Conservation (phyloP, 2,797 vertebrate genomes). For the Heteromormyrus szaboi region DNA sequence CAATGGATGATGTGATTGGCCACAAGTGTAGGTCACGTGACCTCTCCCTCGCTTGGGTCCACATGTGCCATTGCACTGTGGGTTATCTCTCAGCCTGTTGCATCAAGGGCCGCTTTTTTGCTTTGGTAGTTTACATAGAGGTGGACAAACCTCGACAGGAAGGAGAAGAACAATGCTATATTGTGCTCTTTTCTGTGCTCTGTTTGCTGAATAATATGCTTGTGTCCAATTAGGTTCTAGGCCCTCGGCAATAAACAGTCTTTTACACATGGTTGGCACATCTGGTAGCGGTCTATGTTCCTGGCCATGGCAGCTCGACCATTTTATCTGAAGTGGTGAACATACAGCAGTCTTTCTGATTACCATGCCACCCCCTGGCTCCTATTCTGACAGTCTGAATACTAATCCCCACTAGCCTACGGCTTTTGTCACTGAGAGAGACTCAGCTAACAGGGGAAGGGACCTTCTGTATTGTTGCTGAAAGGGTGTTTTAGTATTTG, state of each 20-base stretch:
- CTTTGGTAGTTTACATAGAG: background rate
- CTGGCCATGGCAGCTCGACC: background rate
- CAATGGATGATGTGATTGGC: background rate
- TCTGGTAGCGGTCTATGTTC: slow-evolving; percentile 15
- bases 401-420: background rate
- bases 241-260: background rate
- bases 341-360: background rate
- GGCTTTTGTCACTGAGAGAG: background rate
- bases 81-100: background rate
- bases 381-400: background rate
- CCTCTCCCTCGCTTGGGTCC: background rate
- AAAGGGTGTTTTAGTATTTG: background rate
- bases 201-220: background rate
- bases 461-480: background rate
- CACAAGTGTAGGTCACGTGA: background rate
- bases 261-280: slow-evolving; percentile 7
- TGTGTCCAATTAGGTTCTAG: slow-evolving; percentile 19
- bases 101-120: background rate
- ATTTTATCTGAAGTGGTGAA: background rate
- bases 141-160: background rate
- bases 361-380: background rate
- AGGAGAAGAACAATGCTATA: slow-evolving; percentile 22
- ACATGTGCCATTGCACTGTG: background rate
- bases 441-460: background rate
- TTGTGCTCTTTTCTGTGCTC: slow-evolving; percentile 15